Evolutionary conservation across 2,113 vertebrate species (phyloP), one percentile per base, ranked within the genome.

Genomic region (Percopsis transmontana): DNA sequence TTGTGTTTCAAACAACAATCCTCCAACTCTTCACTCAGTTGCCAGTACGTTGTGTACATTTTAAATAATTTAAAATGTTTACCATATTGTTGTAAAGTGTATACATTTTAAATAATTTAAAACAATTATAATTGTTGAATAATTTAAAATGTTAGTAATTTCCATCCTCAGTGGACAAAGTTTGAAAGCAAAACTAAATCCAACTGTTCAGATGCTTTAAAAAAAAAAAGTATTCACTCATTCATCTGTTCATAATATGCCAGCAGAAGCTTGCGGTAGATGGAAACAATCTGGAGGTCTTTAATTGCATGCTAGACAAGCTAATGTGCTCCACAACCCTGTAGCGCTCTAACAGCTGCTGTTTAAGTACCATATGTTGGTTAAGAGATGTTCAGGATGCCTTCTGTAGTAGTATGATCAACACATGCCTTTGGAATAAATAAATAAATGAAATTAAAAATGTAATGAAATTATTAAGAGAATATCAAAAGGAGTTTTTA

Each of bases 251-350:
- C 60, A 21, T 57, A 55, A 82, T 53, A 41, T 51, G 63, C 15
- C 53, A 55, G 68, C 19, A 53, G n/a, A 72, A 64, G 33, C 66
- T 76, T 6, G 23, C 62, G 74, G 59, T 62, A 23, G 80, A 65
- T 53, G n/a, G 44, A 67, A 75, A 77, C 76, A 83, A 71, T 85
- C 80, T 77, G 79, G 58, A 60, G 57, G 59, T 59, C 52, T 76
- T 82, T 61, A 70, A 2, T 77, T 55, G 70, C 83, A 68, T 45
- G 72, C 39, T 18, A 58, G 58, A 74, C 70, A 45, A 16, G 40
- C 64, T 51, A 53, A 68, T 45, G 18, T 50, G 64, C 68, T 70
- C 21, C 58, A 16, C 52, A 39, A 68, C 21, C 66, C 69, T 42
- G 59, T 59, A 51, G 72, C 65, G 70, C 68, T 58, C 2, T 14